Conservation (phyloP, 2,888 invertebrate species). For the Callyntrura guangdongensis region DNA sequence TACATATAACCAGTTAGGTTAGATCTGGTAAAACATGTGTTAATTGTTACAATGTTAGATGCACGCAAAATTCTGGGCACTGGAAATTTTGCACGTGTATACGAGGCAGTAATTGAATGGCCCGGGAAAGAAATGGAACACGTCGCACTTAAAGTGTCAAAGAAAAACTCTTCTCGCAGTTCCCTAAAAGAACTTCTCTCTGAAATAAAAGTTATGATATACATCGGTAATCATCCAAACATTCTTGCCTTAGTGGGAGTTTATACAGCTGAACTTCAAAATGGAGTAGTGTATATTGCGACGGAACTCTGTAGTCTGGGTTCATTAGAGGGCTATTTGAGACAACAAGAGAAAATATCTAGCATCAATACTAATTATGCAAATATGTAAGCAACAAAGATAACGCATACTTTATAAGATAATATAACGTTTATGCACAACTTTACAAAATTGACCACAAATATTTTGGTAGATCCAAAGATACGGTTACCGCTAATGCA, state of each 20-base stretch:
- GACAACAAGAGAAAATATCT: too few relatives aligned
- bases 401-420: too few relatives aligned
- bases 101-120: neutral
- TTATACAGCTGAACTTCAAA: constrained; percentile 1
- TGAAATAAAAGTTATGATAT: constrained; percentile 43
- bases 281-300: too few relatives aligned
- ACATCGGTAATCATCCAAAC: constrained; percentile 49
- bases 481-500: too few relatives aligned
- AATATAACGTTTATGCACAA: too few relatives aligned
- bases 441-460: too few relatives aligned
- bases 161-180: neutral
- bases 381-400: too few relatives aligned
- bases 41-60: too few relatives aligned
- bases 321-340: constrained; percentile 17
- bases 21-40: too few relatives aligned
- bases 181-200: constrained; percentile 2
- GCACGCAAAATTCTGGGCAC: neutral
- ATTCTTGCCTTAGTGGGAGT: constrained; percentile 10
- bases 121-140: neutral
- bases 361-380: too few relatives aligned
- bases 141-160: constrained; percentile 29
- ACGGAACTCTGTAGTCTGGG: too few relatives aligned
- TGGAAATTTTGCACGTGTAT: constrained; percentile 30
- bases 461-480: too few relatives aligned
- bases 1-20: neutral